Evolutionary conservation across 2,797 vertebrate species (phyloP).

Genomic region (Capromys pilorides): DNA sequence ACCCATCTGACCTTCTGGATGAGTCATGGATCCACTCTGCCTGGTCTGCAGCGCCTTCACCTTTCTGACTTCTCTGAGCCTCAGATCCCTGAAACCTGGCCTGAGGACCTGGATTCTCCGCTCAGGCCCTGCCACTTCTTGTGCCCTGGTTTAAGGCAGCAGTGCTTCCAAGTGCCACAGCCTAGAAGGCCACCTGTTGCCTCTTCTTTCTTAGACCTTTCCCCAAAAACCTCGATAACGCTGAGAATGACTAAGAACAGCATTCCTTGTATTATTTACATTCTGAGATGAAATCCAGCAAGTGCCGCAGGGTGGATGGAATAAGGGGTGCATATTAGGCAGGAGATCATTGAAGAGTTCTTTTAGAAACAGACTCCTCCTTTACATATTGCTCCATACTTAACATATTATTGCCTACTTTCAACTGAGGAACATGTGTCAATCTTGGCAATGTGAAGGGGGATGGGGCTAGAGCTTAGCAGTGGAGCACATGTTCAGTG

Average conservation of each 20-base stretch:
- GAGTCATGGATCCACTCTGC: neutral
- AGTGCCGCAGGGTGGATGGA: neutral
- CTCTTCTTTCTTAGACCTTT: slow-evolving; percentile 27
- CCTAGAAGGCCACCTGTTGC: neutral
- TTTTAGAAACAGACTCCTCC: slow-evolving; percentile 19
- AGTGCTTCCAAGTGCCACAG: neutral
- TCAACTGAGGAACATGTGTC: neutral
- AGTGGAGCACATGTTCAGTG: neutral
- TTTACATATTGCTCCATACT: neutral
- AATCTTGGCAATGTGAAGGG: neutral
- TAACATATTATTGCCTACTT: neutral
- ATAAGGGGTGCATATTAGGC: slow-evolving; percentile 4
- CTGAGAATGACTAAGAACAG: slow-evolving; percentile 36
- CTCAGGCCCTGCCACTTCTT: slow-evolving; percentile 28
- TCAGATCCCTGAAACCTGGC: slow-evolving; percentile 22
- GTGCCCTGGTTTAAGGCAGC: neutral
- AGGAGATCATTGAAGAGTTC: neutral
- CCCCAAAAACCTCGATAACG: neutral
- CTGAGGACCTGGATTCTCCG: slow-evolving; percentile 36
- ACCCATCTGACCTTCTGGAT: slow-evolving; percentile 31
- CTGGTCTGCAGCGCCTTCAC: slow-evolving; percentile 21
- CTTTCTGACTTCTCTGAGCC: slow-evolving; percentile 47
- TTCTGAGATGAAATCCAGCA: slow-evolving; percentile 28
- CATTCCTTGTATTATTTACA: slow-evolving; percentile 6
- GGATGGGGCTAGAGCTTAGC: neutral